Base-by-base conservation (phyloP, 2,113 vertebrate genomes). In the Oryzias celebensis region DNA sequence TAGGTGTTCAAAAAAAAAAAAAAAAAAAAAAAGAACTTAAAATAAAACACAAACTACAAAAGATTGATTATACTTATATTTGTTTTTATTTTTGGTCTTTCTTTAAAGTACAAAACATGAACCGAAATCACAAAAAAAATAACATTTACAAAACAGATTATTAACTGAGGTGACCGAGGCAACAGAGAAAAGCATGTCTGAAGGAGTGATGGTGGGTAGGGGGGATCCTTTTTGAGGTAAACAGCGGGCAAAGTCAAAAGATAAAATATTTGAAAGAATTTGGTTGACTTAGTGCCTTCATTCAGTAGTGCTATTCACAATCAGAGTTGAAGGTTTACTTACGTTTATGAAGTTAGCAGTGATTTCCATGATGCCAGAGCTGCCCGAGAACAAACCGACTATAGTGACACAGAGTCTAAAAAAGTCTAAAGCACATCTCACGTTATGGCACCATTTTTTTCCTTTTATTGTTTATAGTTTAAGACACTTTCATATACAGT, bases 1-100 rank as follows among this genome's bases (percentile, higher is more conserved):
- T 28, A 5, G 26, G 26, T 28, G 26, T 28, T 6, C 5, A 28
- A 28, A 26, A 26, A 26, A 26, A 26, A 26, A 26, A 26, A 28
- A 5, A 28, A 28, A 26, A 26, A 26, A 26, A 26, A 26, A 26
- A 26, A 28, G 7, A 52, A 7, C 6, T 49, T 2, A 3, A 18
- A 49, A 23, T 16, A 18, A 53, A 0, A 62, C 3, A 47, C 46
- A 24, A 10, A 67, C 6, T 36, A 36, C 26, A 5, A 28, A 12
- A 47, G 22, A 58, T 16, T 18, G 42, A 18, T 49, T 53, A 42
- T 64, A 49, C 74, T 83, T 65, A 67, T 81, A 83, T 76, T 81
- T 68, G 50, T 87, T 88, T 91, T 90, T 89, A 90, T 91, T 91
- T 89, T 93, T 91, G 91, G 84, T 91, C 81, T 90, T 91, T 91